Evolutionary conservation across 2,888 invertebrate species (phyloP).

Genomic region (Timema podura): DNA sequence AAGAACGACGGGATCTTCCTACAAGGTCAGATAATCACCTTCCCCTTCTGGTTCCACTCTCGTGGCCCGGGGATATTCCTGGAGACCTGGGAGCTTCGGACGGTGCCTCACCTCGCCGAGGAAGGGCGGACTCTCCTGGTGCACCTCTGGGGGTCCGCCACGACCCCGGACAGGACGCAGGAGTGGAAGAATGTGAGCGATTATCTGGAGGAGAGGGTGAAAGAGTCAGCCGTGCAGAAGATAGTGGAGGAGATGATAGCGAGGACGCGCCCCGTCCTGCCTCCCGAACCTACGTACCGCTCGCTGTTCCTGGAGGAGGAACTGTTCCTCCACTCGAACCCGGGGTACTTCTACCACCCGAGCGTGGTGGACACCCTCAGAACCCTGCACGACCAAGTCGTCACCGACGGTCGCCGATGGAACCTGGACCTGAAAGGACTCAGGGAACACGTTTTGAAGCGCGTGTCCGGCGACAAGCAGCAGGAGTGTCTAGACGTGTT

Average conservation of each 20-base stretch:
- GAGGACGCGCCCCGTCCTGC: not conserved
- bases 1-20: not conserved
- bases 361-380: not conserved
- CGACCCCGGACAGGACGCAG: not conserved
- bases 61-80: not conserved
- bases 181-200: not conserved
- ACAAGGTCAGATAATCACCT: not conserved
- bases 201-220: not conserved
- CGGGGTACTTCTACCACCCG: slow-evolving; percentile 11
- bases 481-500: not conserved
- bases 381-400: not conserved
- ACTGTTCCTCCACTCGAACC: slow-evolving; percentile 10
- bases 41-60: slow-evolving; percentile 11
- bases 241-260: not conserved
- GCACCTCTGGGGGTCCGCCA: slow-evolving; percentile 4
- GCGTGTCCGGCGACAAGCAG: not conserved
- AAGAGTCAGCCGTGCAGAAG: not conserved
- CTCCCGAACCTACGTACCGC: not conserved
- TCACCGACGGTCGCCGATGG: not conserved
- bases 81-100: not conserved
- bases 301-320: slow-evolving; percentile 8
- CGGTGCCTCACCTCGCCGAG: not conserved
- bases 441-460: not conserved
- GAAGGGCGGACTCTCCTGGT: not conserved
- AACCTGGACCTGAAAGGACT: not conserved